These are phyloP conservation scores for Melanostoma mellinum DNA, from an alignment of 2,888 invertebrate genomes.

Conservation along the genomic window DNA sequence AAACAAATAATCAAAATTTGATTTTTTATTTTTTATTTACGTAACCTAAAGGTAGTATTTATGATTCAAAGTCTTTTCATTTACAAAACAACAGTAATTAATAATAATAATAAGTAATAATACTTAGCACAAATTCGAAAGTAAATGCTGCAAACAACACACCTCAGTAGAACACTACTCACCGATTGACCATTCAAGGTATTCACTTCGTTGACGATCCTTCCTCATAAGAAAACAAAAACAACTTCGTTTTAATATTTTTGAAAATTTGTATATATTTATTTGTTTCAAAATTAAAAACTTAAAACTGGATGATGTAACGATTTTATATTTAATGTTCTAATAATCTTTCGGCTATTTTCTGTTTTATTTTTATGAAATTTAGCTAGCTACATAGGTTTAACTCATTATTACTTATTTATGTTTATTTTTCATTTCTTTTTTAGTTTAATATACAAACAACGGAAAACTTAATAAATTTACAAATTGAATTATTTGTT, in stretches of 20 bases:
- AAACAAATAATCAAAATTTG: too few species aligned
- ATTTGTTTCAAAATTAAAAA: slow-evolving; percentile 58
- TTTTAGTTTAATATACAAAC: slow-evolving; percentile 49
- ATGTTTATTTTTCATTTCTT: neutral
- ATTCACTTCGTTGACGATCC: too few species aligned
- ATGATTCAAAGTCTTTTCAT: too few species aligned
- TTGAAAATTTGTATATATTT: slow-evolving; percentile 71
- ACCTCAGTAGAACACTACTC: too few species aligned
- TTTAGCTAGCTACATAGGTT: slow-evolving; percentile 58
- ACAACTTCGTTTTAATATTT: slow-evolving; percentile 26
- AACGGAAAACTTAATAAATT: slow-evolving; percentile 17
- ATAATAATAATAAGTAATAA: too few species aligned
- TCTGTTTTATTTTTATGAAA: slow-evolving; percentile 27
- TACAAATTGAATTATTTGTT: slow-evolving; percentile 28
- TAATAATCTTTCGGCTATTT: slow-evolving; percentile 10
- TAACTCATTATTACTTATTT: slow-evolving; percentile 21
- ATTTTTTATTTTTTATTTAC: too few species aligned
- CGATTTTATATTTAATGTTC: slow-evolving; percentile 36
- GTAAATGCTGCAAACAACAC: too few species aligned
- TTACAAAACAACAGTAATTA: too few species aligned
- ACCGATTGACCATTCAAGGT: too few species aligned
- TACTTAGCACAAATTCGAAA: too few species aligned
- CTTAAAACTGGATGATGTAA: slow-evolving; percentile 42
- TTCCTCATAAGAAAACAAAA: neutral
- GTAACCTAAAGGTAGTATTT: too few species aligned